Base-by-base conservation (phyloP, 2,113 vertebrate species). In the Cyanoderma ruficeps region DNA sequence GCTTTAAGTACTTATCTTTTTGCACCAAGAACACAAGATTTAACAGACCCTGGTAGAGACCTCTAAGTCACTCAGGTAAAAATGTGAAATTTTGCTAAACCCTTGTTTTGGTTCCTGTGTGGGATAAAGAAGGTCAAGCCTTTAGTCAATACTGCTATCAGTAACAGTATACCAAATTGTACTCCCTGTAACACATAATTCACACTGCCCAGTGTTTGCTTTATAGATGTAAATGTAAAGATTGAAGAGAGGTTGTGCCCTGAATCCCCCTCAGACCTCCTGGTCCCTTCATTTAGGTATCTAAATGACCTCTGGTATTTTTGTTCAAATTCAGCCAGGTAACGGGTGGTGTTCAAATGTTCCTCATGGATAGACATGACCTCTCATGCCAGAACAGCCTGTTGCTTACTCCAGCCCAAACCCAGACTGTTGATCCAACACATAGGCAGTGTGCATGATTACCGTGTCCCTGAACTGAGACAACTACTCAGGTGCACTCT, bases 1-100 rank as follows among this genome's bases (percentile, higher is more conserved):
- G 68, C 74, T 96, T 94, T 90, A 94, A 79, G 28, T 82, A 72
- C 64, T 83, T 44, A 85, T 76, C 53, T 85, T 22, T 87, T 85
- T 83, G 90, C 57, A 87, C 60, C 47, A 82, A 82, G 70, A 91
- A 70, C 21, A 35, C 27, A 83, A 83, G 77, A 68, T 87, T 61
- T 91, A 94, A 11, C 77, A 83, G 50, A 52, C 75, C 53, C 68
- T 39, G 28, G 53, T 74, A 93, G 59, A 84, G 78, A 91, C 42
- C 39, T 95, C 65, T 65, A 93, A 94, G 64, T 78, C 79, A 74
- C 90, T 97, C 93, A 81, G 87, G 94, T 86, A 92, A 93, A 96
- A 94, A 88, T 70, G 64, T 60, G 78, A 63, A 72, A 90, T 96
- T 95, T 94, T 95, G 71, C 77, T 85, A 96, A 88, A 85, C 53